A percentile compares a stretch with the other conserved stretches of the same genome.
Evolutionary conservation across 2,888 invertebrate genomes (phyloP).

Genomic region (Embidobia sp.): DNA sequence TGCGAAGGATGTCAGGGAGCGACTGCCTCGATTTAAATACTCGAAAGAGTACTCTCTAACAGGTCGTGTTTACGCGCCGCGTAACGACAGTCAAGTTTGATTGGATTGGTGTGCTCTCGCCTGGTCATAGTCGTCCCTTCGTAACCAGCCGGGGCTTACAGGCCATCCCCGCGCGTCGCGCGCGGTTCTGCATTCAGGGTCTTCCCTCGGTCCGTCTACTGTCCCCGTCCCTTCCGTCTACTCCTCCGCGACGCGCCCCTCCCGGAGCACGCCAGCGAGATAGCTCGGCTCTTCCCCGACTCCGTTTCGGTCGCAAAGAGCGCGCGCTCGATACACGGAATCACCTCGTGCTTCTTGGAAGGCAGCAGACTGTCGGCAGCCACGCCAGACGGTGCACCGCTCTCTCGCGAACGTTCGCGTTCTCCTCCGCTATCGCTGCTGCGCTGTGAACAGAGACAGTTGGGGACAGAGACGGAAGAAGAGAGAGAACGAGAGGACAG

Average conservation of each 20-base stretch:
- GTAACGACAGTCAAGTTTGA: constrained; percentile 37
- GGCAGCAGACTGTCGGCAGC: constrained; percentile 80
- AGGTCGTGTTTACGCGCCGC: constrained; percentile 22
- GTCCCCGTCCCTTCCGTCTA: constrained; percentile 61
- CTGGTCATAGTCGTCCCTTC: constrained; percentile 51
- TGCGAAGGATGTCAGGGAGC: constrained; percentile 3
- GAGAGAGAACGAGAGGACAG: constrained; percentile 11
- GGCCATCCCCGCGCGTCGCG: constrained; percentile 34
- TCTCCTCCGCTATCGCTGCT: constrained; percentile 68
- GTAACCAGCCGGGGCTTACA: constrained; percentile 17
- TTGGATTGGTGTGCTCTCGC: constrained; percentile 51
- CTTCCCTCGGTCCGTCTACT: constrained; percentile 62
- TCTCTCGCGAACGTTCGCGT: constrained; percentile 72
- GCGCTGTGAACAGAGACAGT: constrained; percentile 46
- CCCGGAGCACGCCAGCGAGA: constrained; percentile 54
- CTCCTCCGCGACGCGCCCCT: constrained; percentile 63
- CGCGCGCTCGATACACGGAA: constrained; percentile 80
- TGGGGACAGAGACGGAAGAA: constrained; percentile 5
- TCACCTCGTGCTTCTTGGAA: constrained; percentile 80
- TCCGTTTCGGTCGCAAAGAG: constrained; percentile 67
- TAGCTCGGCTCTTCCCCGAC: constrained; percentile 67
- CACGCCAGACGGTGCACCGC: constrained; percentile 80
- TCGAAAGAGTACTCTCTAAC: constrained; percentile 10
- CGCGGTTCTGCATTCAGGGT: constrained; percentile 48
- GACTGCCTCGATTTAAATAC: constrained; percentile 7